Evolutionary conservation across 2,797 vertebrate species (phyloP), one percentile per base, ranked within the genome.

Genomic region (Pachyuromys duprasi): DNA sequence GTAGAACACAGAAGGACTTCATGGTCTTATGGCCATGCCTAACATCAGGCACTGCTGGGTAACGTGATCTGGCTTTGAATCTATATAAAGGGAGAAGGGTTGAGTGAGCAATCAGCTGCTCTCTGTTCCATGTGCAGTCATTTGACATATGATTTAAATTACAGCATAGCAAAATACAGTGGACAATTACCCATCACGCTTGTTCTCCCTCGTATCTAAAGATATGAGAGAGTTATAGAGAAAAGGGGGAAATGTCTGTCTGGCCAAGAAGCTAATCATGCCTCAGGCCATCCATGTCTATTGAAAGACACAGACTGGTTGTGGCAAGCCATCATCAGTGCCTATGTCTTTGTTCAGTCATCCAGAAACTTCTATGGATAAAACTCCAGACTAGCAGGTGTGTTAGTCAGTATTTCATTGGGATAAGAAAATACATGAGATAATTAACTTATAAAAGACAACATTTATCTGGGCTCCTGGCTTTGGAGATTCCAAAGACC

Each of bases 111-210:
- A 63, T 93, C 4, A 72, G 42, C 22, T 15, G 79, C 45, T 86
- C 39, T 90, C 60, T 95, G 69, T 31, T 69, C 49, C 22, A 1
- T 39, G 36, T 83, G 9, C 28, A 90, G 45, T 60, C 49, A 70
- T 74, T 67, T 92, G 65, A 62, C 55, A 36, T 63, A 57, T 1
- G 55, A 83, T 67, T 86, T 84, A 76, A 95, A 94, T n/a, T 76
- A 63, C 2, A 67, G 22, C 1, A 6, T 65, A 89, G 82, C 49
- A 95, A 92, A 92, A 86, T 83, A 82, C 26, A 80, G 67, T 28
- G 8, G 31, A 79, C 92, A 20, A 65, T 31, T 57, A 39, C 20
- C 82, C 67, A 63, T 53, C 76, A 84, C 84, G 60, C 31, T 62
- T 91, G 45, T 72, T 90, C 65, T n/a, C 53, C 6, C 75, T 93